These are phyloP conservation scores for Pituophis catenifer DNA, from an alignment of 2,113 vertebrate genomes.

Conservation along the genomic window DNA sequence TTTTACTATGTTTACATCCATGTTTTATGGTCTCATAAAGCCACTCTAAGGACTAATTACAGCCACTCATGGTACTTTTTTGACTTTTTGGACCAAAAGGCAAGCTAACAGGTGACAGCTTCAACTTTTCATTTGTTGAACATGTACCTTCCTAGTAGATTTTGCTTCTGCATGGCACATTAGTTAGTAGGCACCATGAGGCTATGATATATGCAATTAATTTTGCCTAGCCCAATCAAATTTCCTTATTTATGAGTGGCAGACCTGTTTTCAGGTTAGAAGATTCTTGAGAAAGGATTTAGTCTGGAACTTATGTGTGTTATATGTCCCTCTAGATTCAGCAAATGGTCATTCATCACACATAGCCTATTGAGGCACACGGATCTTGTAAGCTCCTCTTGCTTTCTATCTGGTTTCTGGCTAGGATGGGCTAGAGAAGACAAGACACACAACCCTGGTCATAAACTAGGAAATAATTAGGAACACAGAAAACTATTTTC, in stretches of 20 bases:
- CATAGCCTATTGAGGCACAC: not conserved
- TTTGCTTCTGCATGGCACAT: not conserved
- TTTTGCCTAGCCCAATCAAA: not conserved
- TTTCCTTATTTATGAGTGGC: not conserved
- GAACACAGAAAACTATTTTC: not conserved
- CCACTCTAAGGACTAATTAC: not conserved
- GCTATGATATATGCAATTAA: not conserved
- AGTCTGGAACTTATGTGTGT: not conserved
- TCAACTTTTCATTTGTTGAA: not conserved
- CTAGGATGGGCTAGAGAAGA: not conserved
- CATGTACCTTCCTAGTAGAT: not conserved
- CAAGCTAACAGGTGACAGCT: not conserved
- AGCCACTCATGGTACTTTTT: not conserved
- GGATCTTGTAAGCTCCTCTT: not conserved
- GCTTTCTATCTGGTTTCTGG: not conserved
- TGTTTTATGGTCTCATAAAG: not conserved
- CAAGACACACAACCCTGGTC: not conserved
- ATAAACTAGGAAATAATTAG: not conserved
- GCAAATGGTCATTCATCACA: not conserved
- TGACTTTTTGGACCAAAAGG: not conserved
- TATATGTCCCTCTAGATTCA: not conserved
- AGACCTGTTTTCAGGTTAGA: not conserved
- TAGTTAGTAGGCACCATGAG: not conserved
- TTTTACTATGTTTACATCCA: not conserved
- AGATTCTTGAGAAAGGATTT: not conserved